These are phyloP conservation scores for Dioctria rufipes DNA, from an alignment of 2,888 invertebrate genomes.

Conservation along the genomic window DNA sequence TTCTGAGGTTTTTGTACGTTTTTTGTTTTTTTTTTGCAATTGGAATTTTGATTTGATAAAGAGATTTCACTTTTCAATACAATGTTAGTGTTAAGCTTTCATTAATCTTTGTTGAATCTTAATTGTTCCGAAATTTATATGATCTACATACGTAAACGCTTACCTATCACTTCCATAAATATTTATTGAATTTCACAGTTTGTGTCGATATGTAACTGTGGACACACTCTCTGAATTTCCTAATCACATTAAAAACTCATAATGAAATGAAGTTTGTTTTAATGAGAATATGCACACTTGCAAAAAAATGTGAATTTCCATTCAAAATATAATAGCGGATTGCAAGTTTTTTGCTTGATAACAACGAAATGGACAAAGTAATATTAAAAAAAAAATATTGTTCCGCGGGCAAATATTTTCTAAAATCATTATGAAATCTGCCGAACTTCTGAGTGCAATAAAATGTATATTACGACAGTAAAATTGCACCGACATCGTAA, in stretches of 20 bases:
- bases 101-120: not conserved
- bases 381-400: too few species aligned
- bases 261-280: not conserved
- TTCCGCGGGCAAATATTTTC: too few species aligned
- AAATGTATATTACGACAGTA: too few species aligned
- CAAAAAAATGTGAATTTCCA: too few species aligned
- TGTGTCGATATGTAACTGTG: not conserved
- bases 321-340: too few species aligned
- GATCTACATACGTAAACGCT: too few species aligned
- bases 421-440: too few species aligned
- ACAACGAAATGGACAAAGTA: too few species aligned
- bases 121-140: not conserved
- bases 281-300: too few species aligned
- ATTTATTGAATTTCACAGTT: not conserved
- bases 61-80: not conserved
- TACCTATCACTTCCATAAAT: not conserved
- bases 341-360: too few species aligned
- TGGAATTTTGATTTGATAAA: not conserved
- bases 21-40: not conserved
- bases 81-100: not conserved
- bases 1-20: not conserved
- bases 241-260: not conserved
- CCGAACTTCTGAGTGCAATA: too few species aligned
- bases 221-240: conserved; percentile 3
- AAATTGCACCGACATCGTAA: too few species aligned